Evolutionary conservation across 2,888 invertebrate species (phyloP).

Genomic region (Gymnosoma rotundatum): DNA sequence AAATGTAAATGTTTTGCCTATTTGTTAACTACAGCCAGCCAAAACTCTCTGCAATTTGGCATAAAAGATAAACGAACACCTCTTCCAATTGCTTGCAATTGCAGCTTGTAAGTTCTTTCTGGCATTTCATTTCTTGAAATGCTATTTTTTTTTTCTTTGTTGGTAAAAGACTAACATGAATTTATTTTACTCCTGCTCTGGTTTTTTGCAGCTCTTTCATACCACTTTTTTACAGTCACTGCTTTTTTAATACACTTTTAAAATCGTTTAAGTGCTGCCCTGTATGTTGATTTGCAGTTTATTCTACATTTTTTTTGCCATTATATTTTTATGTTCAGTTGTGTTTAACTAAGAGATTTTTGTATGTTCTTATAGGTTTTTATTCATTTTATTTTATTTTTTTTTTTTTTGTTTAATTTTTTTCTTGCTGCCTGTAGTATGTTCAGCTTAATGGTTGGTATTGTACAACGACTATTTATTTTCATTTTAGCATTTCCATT

Average conservation of each 20-base stretch:
- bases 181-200: conserved; percentile 63
- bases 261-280: conserved; percentile 69
- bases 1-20: conserved; percentile 67
- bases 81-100: conserved; percentile 42
- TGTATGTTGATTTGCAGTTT: conserved; percentile 63
- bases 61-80: conserved; percentile 56
- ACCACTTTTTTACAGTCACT: conserved; percentile 57
- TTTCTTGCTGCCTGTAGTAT: conserved; percentile 31
- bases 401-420: neutral
- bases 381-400: conserved; percentile 24
- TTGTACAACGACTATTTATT: conserved; percentile 68
- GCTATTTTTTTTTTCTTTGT: conserved; percentile 3
- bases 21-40: conserved; percentile 51
- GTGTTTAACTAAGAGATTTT: conserved; percentile 72
- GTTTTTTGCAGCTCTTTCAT: conserved; percentile 33
- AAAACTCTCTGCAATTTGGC: neutral
- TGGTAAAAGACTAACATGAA: conserved; percentile 65
- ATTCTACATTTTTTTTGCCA: conserved; percentile 36
- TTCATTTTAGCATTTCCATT: conserved; percentile 67
- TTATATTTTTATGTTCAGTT: conserved; percentile 56
- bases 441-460: conserved; percentile 66
- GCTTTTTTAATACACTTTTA: conserved; percentile 68
- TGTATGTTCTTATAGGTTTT: conserved; percentile 73
- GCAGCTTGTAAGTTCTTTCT: conserved; percentile 22
- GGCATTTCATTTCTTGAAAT: conserved; percentile 22